Evolutionary conservation across 1,140 invertebrate species (phyloP), one percentile per base, ranked within the genome.

Genomic region (Notospermus geniculatus): DNA sequence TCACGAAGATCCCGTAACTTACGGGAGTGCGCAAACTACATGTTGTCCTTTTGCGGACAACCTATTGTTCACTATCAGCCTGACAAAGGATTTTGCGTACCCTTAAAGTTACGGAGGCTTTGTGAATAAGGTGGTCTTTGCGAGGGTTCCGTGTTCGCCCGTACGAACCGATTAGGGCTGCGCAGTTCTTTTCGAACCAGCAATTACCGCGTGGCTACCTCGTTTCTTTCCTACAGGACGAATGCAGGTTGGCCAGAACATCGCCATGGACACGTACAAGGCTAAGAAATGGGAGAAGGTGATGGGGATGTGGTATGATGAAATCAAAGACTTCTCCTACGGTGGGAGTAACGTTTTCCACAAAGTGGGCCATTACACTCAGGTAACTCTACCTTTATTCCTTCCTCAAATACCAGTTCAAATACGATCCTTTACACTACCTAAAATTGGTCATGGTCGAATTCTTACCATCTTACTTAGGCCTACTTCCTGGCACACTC

Each of bases 331-430:
- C 23, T 70, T 71, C 25, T 46, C 54, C 0, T 70, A 63, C 45
- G 64, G 63, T 0, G 36, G 28, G 22, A 56, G 29, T 17, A 65
- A 66, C 27, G 23, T 36, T 1, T 62, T 68, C 2, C 13, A 28
- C 23, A 59, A 63, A 7, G 55, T 72, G 15, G 71, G 71, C 4
- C 71, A 72, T 50, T 72, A 63, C 60, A 72, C 71, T 23, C 71
- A 72, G 65, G 69, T 71, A 19, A 57, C 30, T 61, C 59, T 45
- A 63, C 23, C n/a, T n/a, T n/a, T n/a, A n/a, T n/a, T n/a, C n/a
- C n/a, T n/a, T n/a, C n/a, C n/a, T n/a, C n/a, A n/a, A n/a, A n/a
- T n/a, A n/a, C n/a, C n/a, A n/a, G n/a, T n/a, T n/a, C n/a, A n/a
- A n/a, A n/a, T n/a, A n/a, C n/a, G n/a, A n/a, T n/a, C n/a, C n/a